phyloP scores from a whole-genome alignment of 2,113 vertebrate genomes.

The Plecotus auritus region DNA sequence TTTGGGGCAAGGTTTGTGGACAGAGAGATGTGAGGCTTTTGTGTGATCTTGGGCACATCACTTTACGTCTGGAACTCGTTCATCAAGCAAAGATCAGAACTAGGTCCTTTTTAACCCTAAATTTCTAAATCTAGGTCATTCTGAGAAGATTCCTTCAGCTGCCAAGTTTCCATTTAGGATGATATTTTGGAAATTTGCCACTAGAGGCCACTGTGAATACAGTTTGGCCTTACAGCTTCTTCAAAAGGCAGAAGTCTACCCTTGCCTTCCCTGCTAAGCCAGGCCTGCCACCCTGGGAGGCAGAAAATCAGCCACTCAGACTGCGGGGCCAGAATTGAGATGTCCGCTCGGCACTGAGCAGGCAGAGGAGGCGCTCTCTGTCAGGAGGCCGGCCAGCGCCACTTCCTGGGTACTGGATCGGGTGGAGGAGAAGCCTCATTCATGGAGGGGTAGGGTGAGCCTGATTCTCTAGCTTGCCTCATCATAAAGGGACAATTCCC shows the following conservation, averaged over 20 bases:
- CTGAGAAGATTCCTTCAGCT: neutral
- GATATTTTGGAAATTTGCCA: slow-evolving; percentile 40
- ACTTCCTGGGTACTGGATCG: neutral
- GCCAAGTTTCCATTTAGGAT: neutral
- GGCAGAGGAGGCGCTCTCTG: neutral
- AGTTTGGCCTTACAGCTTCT: neutral
- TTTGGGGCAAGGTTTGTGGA: neutral
- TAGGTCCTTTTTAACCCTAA: neutral
- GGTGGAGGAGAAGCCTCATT: neutral
- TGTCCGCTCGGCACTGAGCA: neutral
- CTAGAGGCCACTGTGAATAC: slow-evolving; percentile 60
- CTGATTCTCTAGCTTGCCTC: neutral
- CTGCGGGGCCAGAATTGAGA: neutral
- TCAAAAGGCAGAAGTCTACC: neutral
- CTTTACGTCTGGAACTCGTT: neutral
- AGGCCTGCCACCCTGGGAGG: neutral
- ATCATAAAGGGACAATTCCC: neutral
- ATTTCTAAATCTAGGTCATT: slow-evolving; percentile 42
- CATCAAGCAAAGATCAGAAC: neutral
- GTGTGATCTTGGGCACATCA: neutral
- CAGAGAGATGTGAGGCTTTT: neutral
- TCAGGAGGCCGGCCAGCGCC: too few species aligned
- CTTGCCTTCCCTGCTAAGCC: neutral
- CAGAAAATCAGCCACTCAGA: slow-evolving; percentile 18
- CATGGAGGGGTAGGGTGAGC: neutral